Percentiles rank a stretch among this genome's conserved stretches.
Evolutionary conservation across 2,888 invertebrate genomes (phyloP).

Genomic region (Hedychridium roseum): DNA sequence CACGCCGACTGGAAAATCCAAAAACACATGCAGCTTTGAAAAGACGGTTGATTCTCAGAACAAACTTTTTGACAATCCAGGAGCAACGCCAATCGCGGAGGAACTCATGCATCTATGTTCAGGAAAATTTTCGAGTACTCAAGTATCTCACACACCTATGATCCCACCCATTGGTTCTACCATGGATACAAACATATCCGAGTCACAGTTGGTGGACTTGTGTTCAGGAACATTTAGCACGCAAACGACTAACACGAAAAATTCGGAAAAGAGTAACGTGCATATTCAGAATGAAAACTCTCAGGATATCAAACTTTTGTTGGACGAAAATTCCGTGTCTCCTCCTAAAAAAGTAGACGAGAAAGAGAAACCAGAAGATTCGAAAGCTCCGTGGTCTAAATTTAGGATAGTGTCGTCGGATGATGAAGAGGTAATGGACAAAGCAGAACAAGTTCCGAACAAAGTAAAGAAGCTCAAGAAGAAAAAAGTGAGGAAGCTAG

Average conservation of each 20-base stretch:
- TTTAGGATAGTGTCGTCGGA: constrained; percentile 51
- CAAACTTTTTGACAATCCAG: constrained; percentile 59
- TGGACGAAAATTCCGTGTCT: constrained; percentile 51
- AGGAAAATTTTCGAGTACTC: constrained; percentile 46
- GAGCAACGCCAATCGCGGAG: constrained; percentile 61
- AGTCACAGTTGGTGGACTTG: constrained; percentile 58
- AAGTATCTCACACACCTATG: too few relatives aligned
- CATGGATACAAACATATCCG: constrained; percentile 36
- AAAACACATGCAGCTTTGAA: constrained; percentile 14
- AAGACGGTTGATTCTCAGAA: constrained; percentile 52
- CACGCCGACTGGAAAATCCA: constrained; percentile 17
- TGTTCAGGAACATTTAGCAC: constrained; percentile 69
- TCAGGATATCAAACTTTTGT: constrained; percentile 63
- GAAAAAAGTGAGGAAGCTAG: constrained; percentile 41
- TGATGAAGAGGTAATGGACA: constrained; percentile 55
- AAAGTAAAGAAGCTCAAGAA: constrained; percentile 26
- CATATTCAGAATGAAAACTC: constrained; percentile 11
- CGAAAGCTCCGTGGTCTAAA: constrained; percentile 28
- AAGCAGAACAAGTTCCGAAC: constrained; percentile 33
- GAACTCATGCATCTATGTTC: constrained; percentile 69
- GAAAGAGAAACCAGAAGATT: constrained; percentile 49
- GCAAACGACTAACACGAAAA: constrained; percentile 49
- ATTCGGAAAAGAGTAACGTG: constrained; percentile 1
- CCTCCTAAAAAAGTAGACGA: constrained; percentile 42
- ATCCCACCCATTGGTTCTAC: too few relatives aligned